Evolutionary conservation across 2,113 vertebrate species (phyloP).

Genomic region (Parotia lawesii): DNA sequence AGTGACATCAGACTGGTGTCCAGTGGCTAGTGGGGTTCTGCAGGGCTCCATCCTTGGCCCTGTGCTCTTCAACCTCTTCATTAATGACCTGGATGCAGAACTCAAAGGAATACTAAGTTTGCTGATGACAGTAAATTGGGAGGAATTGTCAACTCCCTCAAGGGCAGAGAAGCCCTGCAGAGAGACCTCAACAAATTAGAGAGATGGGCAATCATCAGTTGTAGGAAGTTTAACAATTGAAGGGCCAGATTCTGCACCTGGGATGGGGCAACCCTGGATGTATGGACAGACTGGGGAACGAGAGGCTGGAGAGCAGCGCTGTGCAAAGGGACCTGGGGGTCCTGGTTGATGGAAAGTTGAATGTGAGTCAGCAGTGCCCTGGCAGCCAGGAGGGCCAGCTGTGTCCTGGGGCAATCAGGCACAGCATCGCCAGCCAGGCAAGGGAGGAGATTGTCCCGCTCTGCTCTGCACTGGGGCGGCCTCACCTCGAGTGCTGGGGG

Average conservation of each 20-base stretch:
- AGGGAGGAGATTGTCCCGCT: background rate
- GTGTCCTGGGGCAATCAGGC: background rate
- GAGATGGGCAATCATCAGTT: background rate
- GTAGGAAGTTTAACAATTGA: background rate
- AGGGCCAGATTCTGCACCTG: background rate
- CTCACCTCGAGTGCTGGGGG: background rate
- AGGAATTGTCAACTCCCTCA: background rate
- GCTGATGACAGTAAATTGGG: background rate
- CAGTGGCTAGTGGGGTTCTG: background rate
- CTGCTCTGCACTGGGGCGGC: background rate
- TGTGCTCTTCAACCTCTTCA: background rate
- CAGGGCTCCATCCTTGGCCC: background rate
- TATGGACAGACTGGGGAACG: background rate
- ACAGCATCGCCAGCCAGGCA: fast-evolving
- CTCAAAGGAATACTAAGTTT: background rate
- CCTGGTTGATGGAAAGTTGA: background rate
- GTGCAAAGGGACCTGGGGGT: background rate
- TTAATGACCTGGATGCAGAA: background rate
- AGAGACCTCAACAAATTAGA: background rate
- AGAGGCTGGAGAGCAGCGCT: background rate
- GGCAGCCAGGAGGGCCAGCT: background rate
- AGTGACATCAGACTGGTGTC: background rate
- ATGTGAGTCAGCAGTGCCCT: background rate
- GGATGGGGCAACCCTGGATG: background rate
- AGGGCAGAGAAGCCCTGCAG: background rate